Percentiles rank a stretch among this genome's conserved stretches.
Evolutionary conservation across 2,797 vertebrate species (phyloP).

Genomic region (Thunnus albacares): DNA sequence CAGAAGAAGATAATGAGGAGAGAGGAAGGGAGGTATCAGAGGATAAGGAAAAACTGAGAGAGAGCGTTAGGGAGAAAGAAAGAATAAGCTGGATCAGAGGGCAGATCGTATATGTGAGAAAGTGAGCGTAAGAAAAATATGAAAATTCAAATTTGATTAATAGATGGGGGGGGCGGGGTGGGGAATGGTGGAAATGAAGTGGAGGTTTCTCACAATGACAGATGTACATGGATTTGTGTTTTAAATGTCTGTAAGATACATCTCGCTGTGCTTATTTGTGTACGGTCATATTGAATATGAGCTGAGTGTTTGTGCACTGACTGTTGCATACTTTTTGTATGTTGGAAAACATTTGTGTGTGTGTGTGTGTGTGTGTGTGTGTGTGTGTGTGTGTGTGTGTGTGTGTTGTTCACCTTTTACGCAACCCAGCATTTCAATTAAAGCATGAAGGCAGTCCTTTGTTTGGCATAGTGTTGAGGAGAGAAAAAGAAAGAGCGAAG

Average conservation of each 20-base stretch:
- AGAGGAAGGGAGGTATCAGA: conserved; percentile 33
- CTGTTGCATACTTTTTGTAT: conserved; percentile 44
- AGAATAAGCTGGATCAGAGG: conserved; percentile 5
- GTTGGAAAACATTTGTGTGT: conserved; percentile 12
- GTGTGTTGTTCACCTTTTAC: conserved; percentile 47
- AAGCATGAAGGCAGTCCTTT: conserved; percentile 75
- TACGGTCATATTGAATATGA: background rate
- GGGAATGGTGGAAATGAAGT: background rate
- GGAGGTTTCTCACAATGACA: conserved; percentile 11
- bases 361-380: conserved; percentile 21
- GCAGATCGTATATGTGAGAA: background rate
- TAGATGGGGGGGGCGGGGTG: background rate
- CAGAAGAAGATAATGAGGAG: conserved; percentile 71
- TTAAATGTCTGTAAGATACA: background rate
- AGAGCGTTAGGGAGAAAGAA: background rate
- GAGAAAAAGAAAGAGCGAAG: conserved; percentile 63
- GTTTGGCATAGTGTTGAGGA: conserved; percentile 61
- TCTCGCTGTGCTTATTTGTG: background rate
- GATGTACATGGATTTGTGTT: background rate
- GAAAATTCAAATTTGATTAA: conserved; percentile 15
- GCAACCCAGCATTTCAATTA: conserved; percentile 70
- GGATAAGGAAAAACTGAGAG: conserved; percentile 6
- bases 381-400: conserved; percentile 32
- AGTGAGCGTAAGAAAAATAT: conserved; percentile 10
- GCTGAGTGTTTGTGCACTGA: background rate